These are phyloP conservation scores for Drosophila pullipes DNA, from an alignment of 2,888 invertebrate species.

Conservation along the genomic window DNA sequence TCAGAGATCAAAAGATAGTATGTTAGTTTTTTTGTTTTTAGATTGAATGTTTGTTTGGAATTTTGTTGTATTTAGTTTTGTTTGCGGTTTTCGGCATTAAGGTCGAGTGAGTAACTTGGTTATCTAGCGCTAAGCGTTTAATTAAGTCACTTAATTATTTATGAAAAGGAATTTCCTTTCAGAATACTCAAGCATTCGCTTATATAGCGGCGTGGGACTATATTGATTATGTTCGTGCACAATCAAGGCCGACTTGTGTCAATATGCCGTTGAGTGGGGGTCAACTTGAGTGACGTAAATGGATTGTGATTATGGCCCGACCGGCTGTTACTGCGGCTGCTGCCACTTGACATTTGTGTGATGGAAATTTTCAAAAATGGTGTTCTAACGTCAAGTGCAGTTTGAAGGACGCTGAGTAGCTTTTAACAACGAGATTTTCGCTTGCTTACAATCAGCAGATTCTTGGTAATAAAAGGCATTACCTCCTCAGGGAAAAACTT, in stretches of 20 bases:
- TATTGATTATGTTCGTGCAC: constrained; percentile 69
- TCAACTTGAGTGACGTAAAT: constrained; percentile 49
- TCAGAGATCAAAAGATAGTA: neutral
- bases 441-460: constrained; percentile 5
- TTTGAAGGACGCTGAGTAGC: constrained; percentile 18
- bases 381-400: constrained; percentile 42
- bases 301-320: constrained; percentile 46
- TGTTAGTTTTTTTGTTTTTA: neutral
- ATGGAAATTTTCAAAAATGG: constrained; percentile 33
- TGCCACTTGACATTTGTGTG: constrained; percentile 29
- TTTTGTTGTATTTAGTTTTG: neutral
- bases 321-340: constrained; percentile 14
- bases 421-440: constrained; percentile 33
- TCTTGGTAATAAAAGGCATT: constrained; percentile 60
- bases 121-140: constrained; percentile 31
- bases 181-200: constrained; percentile 39
- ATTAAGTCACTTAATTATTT: constrained; percentile 60
- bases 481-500: constrained; percentile 60
- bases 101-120: neutral
- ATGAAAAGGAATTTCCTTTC: constrained; percentile 44
- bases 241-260: constrained; percentile 51
- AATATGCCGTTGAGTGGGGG: constrained; percentile 46
- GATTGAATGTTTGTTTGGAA: neutral
- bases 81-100: constrained; percentile 4
- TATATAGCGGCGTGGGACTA: constrained; percentile 29